Evolutionary conservation across 2,797 vertebrate species (phyloP).

Genomic region (Sciurus carolinensis): DNA sequence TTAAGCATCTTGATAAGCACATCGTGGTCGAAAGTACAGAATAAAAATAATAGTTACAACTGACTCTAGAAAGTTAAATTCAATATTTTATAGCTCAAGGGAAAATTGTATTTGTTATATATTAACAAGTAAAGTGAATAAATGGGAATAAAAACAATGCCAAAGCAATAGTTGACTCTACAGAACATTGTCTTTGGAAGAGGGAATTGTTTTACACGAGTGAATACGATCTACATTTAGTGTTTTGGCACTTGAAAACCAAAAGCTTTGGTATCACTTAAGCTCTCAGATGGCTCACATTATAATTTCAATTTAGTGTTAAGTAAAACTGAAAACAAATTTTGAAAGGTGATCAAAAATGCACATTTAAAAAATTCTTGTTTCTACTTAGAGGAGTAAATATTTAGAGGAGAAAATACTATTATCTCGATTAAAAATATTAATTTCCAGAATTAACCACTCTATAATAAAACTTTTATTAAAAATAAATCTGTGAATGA

Average conservation of each 20-base stretch:
- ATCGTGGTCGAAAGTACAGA: neutral
- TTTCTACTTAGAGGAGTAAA: neutral
- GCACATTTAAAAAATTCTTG: neutral
- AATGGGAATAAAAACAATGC: neutral
- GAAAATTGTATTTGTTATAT: neutral
- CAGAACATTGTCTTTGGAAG: neutral
- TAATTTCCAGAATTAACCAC: neutral
- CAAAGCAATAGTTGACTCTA: neutral
- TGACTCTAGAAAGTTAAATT: neutral
- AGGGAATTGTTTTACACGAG: neutral
- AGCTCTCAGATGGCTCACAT: neutral
- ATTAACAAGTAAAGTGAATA: neutral
- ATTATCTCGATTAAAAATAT: neutral
- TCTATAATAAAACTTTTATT: neutral
- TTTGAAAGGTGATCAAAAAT: neutral
- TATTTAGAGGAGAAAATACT: neutral
- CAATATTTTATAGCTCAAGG: neutral
- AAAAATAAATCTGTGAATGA: neutral
- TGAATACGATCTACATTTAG: neutral
- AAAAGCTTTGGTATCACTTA: neutral
- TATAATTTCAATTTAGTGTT: neutral
- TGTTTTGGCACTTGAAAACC: neutral
- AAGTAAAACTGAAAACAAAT: neutral
- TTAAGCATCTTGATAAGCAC: neutral
- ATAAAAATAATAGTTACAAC: neutral